phyloP scores from a whole-genome alignment of 2,888 invertebrate species.

The Chrysodeixis includens region DNA sequence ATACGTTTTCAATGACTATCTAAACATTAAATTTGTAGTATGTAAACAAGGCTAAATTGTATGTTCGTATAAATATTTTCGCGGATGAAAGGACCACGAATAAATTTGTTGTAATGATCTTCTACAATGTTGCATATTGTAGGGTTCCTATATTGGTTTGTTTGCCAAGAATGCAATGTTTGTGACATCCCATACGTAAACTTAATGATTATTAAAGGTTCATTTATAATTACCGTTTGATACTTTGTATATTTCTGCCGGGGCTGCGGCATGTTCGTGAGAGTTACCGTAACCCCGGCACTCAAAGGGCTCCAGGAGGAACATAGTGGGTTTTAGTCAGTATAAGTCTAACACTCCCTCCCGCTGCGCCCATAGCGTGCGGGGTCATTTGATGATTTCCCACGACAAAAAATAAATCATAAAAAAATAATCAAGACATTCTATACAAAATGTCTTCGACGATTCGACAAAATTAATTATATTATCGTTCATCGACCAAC shows the following conservation, averaged over 20 bases:
- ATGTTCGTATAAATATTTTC: not conserved
- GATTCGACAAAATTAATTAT: not conserved
- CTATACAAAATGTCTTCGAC: not conserved
- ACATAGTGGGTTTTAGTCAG: too few species aligned
- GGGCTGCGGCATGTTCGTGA: too few species aligned
- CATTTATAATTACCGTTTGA: too few species aligned
- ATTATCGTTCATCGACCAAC: not conserved
- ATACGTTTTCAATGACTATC: slow-evolving; percentile 6
- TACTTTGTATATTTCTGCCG: too few species aligned
- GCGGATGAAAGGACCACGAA: not conserved
- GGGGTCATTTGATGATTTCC: too few species aligned
- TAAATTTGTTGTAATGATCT: not conserved
- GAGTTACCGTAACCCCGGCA: too few species aligned
- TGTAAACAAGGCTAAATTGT: not conserved
- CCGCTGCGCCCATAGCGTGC: too few species aligned
- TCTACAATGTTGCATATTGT: not conserved
- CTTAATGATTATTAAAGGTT: not conserved
- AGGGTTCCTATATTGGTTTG: not conserved
- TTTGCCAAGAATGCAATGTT: slow-evolving; percentile 4
- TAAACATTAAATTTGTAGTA: not conserved
- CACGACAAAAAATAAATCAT: too few species aligned
- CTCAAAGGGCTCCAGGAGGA: too few species aligned
- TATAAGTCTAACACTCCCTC: too few species aligned
- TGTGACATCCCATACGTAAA: not conserved
- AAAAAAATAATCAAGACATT: too few species aligned